Evolutionary conservation across 2,888 invertebrate genomes (phyloP), one percentile per base, ranked within the genome.

Genomic region (Plagodis pulveraria): DNA sequence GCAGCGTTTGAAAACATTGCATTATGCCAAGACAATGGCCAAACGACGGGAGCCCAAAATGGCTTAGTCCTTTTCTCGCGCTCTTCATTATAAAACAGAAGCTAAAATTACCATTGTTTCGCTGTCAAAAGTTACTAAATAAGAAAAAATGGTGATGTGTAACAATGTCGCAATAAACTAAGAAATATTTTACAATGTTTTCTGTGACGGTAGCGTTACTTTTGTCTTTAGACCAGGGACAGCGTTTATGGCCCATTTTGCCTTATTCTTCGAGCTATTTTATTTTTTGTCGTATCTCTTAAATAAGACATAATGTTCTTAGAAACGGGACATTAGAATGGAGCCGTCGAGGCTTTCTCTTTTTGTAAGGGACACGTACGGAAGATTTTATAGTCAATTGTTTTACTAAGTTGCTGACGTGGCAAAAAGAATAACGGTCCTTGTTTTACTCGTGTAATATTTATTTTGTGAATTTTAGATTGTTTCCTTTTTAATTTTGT

Each of bases 281-380:
- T 84, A 83, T 86, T 90, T 77, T 86, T 87, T 87, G 86, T 86
- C 83, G 81, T 83, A 78, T 84, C 84, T 82, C 84, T 89, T 87
- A 91, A 92, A 91, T 91, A 90, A 91, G 91, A 91, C 89, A 86
- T 92, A 87, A 91, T 89, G 89, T 90, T 91, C 90, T 88, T 75
- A 89, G 91, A 89, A 91, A 89, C 84, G 87, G 83, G 79, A 86
- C 85, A 86, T 90, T 87, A 88, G 85, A 89, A 86, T 86, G 85
- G 84, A 77, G 80, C 76, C 70, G 69, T 69, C 69, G 71, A 75
- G 75, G 87, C 88, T 89, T 88, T 90, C 88, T 90, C 87, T 89
- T 89, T 87, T 89, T 87, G 84, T 83, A 68, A 77, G 81, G 81
- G 80, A 86, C 89, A 89, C 89, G 89, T 90, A 86, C 84, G 79